Percentiles rank a stretch among this genome's conserved stretches.
These are phyloP conservation scores for Albula goreensis DNA, from an alignment of 2,113 vertebrate species.

Conservation along the genomic window DNA sequence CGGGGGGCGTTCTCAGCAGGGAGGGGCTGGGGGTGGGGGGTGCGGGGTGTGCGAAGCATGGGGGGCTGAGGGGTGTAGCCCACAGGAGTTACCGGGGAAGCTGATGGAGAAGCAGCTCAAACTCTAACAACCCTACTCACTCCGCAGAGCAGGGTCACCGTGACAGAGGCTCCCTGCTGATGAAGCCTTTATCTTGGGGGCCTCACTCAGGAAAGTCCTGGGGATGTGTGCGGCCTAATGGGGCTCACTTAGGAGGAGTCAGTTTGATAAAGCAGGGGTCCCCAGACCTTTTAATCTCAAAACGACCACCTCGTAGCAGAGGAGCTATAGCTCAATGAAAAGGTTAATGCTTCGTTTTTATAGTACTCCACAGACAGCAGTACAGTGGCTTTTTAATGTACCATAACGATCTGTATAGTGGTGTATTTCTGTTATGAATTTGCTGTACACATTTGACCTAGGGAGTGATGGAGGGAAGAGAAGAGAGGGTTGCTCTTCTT, in stretches of 20 bases:
- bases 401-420: no score
- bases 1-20: background rate
- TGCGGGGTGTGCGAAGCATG: background rate
- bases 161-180: background rate
- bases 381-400: no score
- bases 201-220: conserved; percentile 13
- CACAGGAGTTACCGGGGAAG: background rate
- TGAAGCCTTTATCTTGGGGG: background rate
- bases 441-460: background rate
- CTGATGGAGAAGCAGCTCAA: conserved; percentile 16
- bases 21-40: conserved; percentile 30
- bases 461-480: background rate
- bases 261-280: background rate
- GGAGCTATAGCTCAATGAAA: background rate
- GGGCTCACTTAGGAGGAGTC: conserved; percentile 2
- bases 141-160: background rate
- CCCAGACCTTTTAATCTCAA: background rate
- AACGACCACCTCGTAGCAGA: background rate
- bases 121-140: background rate
- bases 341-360: background rate
- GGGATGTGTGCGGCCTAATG: conserved; percentile 12
- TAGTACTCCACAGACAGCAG: no score
- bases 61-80: background rate
- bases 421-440: no score
- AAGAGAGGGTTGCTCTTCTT: no score